A percentile compares a stretch with the other conserved stretches of the same genome.
Conservation (phyloP, 2,113 vertebrate species). For the Agapornis roseicollis region DNA sequence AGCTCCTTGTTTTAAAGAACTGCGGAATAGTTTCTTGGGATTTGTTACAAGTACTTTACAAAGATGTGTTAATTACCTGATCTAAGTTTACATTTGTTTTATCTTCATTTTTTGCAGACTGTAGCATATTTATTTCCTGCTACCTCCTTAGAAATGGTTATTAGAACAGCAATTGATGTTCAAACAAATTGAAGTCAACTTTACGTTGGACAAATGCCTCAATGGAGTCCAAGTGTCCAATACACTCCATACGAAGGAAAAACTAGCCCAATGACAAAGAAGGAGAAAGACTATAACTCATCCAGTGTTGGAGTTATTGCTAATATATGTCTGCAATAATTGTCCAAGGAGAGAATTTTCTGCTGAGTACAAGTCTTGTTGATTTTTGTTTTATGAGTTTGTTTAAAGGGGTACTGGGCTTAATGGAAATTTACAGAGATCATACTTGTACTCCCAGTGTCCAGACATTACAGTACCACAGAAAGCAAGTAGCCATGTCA, state of each 20-base stretch:
- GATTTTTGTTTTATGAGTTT: background rate
- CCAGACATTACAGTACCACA: background rate
- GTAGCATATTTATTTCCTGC: background rate
- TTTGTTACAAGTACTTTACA: constrained; percentile 1
- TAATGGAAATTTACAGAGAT: background rate
- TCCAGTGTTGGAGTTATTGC: background rate
- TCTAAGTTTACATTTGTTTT: constrained; percentile 25
- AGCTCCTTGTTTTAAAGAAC: background rate
- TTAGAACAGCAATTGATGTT: background rate
- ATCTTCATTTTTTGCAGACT: background rate
- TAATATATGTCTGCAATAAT: background rate
- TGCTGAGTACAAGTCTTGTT: background rate
- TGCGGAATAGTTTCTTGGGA: background rate
- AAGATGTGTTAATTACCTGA: background rate
- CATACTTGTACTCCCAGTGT: background rate
- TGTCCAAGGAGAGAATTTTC: background rate
- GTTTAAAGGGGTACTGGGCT: background rate
- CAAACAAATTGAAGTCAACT: background rate
- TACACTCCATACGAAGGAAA: background rate
- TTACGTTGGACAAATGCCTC: rapidly evolving
- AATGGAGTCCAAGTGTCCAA: background rate
- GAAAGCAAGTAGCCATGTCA: constrained; percentile 26
- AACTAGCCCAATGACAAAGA: background rate
- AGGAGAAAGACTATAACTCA: background rate
- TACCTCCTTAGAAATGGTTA: background rate